A percentile compares a stretch with the other conserved stretches of the same genome.
These are phyloP conservation scores for Pterostichus niger DNA, from an alignment of 2,888 invertebrate genomes.

Conservation along the genomic window DNA sequence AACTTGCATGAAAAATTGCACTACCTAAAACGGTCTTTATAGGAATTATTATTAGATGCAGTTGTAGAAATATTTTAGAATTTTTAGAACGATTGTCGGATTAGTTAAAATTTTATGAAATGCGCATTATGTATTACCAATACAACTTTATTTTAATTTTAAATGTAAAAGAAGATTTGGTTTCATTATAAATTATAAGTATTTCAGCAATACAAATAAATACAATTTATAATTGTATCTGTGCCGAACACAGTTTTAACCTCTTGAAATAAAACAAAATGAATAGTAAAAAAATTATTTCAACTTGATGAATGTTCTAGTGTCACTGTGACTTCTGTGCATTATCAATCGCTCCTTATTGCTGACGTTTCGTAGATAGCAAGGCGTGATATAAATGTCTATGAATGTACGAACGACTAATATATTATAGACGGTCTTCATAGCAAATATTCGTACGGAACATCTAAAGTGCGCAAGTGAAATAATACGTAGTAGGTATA, in stretches of 20 bases:
- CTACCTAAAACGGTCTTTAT: too few species aligned
- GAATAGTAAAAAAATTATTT: background rate
- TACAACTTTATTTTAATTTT: too few species aligned
- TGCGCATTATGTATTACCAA: background rate
- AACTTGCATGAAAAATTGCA: too few species aligned
- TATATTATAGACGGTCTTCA: slow-evolving; percentile 48
- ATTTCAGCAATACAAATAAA: too few species aligned
- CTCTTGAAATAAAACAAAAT: background rate
- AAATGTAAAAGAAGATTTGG: too few species aligned
- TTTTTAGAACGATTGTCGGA: slow-evolving; percentile 4
- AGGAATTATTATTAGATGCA: too few species aligned
- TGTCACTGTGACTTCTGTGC: background rate
- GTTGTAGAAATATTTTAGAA: background rate
- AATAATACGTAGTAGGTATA: slow-evolving; percentile 43
- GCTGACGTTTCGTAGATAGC: slow-evolving; percentile 38
- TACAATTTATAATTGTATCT: background rate
- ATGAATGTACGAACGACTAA: slow-evolving; percentile 31
- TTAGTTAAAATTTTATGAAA: background rate
- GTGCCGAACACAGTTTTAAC: slow-evolving; percentile 1
- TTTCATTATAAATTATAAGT: too few species aligned
- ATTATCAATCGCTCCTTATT: slow-evolving; percentile 3
- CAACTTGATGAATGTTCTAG: background rate
- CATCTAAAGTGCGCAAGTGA: slow-evolving; percentile 59
- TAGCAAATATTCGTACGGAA: slow-evolving; percentile 47
- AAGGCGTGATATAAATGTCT: slow-evolving; percentile 29